Base-by-base conservation (phyloP, 2,797 vertebrate genomes). In the Phoebastria nigripes region DNA sequence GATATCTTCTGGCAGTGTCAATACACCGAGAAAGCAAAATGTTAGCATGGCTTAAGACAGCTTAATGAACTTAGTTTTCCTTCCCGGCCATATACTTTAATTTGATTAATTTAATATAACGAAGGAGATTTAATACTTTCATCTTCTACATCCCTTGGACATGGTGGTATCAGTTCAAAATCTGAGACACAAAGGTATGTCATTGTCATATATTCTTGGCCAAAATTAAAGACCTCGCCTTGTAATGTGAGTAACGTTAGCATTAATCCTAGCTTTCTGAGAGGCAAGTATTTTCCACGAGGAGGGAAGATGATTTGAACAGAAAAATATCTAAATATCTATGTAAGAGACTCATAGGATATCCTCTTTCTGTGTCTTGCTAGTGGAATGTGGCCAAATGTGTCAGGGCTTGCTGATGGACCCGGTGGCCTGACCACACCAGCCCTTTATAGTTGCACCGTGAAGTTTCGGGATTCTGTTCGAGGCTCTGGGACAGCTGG, bases 201-300 rank as follows among this genome's bases (percentile, higher is more conserved):
- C 58, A 51, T 51, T 4, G 2, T 87, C 17, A 59, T 51, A 49
- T 51, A 73, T 56, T 83, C 69, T 81, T 93, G 70, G 49, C 69
- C 86, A 65, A 90, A 86, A 15, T 28, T 33, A 37, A 89, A 78
- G 69, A 83, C 37, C 20, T 94, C 0, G 0, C 54, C 35, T 91
- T 78, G 61, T 70, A 76, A 85, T 39, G 11, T 37, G 42, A 84
- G 42, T 67, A 83, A 82, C 46, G 63, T 73, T 13, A 88, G 29
- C 46, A 73, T 49, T 90, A 90, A 94, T 95, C 56, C 26, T 54
- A 71, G n/a, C 21, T 90, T 94, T 82, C 52, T 90, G 79, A 88
- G 56, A 74, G 19, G 15, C 28, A 49, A 61, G 13, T 46, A 20
- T 78, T 90, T 95, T 78, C 44, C 56, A 67, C 3, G 15, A 94